phyloP scores from a whole-genome alignment of 2,888 invertebrate genomes.

The Cistogaster globosa region DNA sequence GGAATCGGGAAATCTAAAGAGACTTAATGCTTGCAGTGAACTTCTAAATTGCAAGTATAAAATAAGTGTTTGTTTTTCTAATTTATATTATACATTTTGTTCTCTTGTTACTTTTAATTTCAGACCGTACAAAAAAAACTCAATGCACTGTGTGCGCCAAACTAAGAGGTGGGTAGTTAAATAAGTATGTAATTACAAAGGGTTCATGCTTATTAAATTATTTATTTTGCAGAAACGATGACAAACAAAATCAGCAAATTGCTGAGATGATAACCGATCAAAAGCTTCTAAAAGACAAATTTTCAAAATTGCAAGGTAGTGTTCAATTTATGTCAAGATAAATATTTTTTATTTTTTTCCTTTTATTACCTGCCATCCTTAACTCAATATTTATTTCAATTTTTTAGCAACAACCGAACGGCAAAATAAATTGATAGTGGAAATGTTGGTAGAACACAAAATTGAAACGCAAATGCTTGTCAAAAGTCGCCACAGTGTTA shows the following conservation, averaged over 20 bases:
- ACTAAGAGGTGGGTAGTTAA: neutral
- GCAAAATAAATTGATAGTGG: slow-evolving; percentile 48
- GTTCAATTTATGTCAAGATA: neutral
- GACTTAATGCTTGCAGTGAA: slow-evolving; percentile 25
- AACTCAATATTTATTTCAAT: slow-evolving; percentile 16
- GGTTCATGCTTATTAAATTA: no score
- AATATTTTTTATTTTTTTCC: no score
- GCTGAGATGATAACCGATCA: neutral
- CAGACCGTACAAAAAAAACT: slow-evolving; percentile 31
- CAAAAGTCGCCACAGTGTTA: slow-evolving; percentile 19
- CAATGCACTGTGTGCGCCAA: slow-evolving; percentile 20
- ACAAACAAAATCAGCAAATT: slow-evolving; percentile 36
- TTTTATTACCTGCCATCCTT: slow-evolving; percentile 10
- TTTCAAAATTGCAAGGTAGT: slow-evolving; percentile 53
- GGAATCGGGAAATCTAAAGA: slow-evolving; percentile 15
- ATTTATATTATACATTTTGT: no score
- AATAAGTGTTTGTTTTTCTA: slow-evolving; percentile 11
- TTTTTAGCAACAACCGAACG: slow-evolving; percentile 49
- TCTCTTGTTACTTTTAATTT: neutral
- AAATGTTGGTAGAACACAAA: slow-evolving; percentile 59
- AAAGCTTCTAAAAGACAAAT: neutral
- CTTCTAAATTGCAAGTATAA: slow-evolving; percentile 34
- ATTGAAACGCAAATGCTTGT: slow-evolving; percentile 11
- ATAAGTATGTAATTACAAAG: no score
- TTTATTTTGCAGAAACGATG: slow-evolving; percentile 34